phyloP scores from a whole-genome alignment of 2,888 invertebrate species.

The Drosophila neutralis region DNA sequence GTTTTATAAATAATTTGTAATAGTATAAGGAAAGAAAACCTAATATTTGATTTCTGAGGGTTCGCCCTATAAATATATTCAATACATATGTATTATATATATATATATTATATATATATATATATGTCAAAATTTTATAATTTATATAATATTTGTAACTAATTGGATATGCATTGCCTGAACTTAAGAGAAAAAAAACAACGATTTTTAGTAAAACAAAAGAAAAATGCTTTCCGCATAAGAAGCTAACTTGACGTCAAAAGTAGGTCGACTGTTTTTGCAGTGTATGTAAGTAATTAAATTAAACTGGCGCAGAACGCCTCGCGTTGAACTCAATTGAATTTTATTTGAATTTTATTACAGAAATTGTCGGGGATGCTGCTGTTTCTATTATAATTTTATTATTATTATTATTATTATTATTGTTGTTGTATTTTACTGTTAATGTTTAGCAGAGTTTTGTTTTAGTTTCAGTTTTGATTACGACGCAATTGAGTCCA shows the following conservation, averaged over 20 bases:
- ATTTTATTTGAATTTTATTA: constrained; percentile 79
- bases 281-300: constrained; percentile 70
- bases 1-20: not conserved
- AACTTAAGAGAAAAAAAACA: not conserved
- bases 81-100: too few species aligned
- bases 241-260: too few species aligned
- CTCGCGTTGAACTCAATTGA: constrained; percentile 75
- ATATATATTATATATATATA: not conserved
- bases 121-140: not conserved
- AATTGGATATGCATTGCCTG: not conserved
- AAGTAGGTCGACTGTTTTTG: not conserved
- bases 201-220: not conserved
- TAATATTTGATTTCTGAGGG: not conserved
- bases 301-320: constrained; percentile 69
- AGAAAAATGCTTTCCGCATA: not conserved
- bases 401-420: constrained; percentile 52
- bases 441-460: constrained; percentile 14
- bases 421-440: constrained; percentile 23
- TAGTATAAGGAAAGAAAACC: not conserved
- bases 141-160: not conserved
- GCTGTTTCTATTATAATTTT: constrained; percentile 46
- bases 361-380: constrained; percentile 49
- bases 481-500: constrained; percentile 69
- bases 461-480: constrained; percentile 43
- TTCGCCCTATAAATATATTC: too few species aligned